Conservation (phyloP, 2,113 vertebrate species). For the Columba janthina region DNA sequence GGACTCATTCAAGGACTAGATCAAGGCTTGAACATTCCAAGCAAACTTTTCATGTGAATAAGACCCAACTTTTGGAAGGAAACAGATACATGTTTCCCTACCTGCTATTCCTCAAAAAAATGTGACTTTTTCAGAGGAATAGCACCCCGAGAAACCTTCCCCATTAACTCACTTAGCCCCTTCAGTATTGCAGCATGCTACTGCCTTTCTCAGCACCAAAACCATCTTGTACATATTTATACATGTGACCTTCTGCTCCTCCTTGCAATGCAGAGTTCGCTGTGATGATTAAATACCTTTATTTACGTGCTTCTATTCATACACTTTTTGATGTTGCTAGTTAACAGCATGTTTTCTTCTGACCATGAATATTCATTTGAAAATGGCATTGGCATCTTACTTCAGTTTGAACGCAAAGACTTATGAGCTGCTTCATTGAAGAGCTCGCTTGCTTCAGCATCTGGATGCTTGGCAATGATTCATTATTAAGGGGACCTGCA, state of each 20-base stretch:
- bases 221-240: not conserved
- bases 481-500: not conserved
- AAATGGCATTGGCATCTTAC: not conserved
- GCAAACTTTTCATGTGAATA: not conserved
- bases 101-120: not conserved
- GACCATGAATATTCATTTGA: slow-evolving; percentile 23
- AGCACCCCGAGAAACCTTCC: not conserved
- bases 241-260: not conserved
- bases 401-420: not conserved
- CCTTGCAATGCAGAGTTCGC: not conserved
- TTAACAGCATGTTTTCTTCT: not conserved
- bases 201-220: not conserved
- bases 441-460: not conserved
- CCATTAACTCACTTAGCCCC: not conserved
- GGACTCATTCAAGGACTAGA: not conserved
- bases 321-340: not conserved
- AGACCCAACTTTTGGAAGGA: not conserved
- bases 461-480: not conserved
- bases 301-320: not conserved
- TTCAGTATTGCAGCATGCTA: not conserved
- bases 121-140: not conserved
- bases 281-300: not conserved
- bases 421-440: not conserved
- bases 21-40: not conserved
- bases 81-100: not conserved